These are phyloP conservation scores for Melanerpes aurifrons DNA, from an alignment of 2,113 vertebrate species.

Conservation along the genomic window DNA sequence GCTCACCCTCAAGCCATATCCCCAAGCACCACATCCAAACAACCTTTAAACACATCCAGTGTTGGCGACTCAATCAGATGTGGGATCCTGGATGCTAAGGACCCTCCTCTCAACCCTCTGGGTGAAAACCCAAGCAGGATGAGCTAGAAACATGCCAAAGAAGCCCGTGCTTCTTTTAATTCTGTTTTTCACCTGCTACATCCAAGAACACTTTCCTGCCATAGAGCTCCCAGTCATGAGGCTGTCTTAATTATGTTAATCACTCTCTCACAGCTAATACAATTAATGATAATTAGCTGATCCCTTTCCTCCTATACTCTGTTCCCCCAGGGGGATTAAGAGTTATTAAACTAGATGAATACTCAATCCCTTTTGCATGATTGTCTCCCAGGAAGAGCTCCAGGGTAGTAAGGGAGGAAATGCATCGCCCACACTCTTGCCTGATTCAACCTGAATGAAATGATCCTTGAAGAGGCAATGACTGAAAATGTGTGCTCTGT, in stretches of 20 bases:
- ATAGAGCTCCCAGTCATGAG: constrained; percentile 4
- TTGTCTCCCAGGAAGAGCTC: neutral
- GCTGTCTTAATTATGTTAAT: constrained; percentile 53
- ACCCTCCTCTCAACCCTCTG: no score
- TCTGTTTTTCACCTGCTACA: neutral
- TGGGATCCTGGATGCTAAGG: no score
- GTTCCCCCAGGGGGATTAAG: neutral
- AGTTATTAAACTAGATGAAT: constrained; percentile 32
- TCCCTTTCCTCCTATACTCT: constrained; percentile 20
- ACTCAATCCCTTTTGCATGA: neutral
- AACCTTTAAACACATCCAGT: no score
- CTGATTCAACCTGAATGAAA: neutral
- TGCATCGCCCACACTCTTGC: neutral
- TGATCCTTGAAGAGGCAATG: neutral
- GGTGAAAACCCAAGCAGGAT: no score
- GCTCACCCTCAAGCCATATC: no score
- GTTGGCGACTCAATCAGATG: no score
- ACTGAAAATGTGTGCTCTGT: neutral
- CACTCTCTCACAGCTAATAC: constrained; percentile 30
- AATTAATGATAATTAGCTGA: constrained; percentile 54
- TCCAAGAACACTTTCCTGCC: neutral
- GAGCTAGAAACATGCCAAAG: no score
- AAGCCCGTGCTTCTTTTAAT: neutral
- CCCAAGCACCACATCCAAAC: no score
- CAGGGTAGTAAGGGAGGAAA: neutral